Percentiles rank a stretch among this genome's conserved stretches.
phyloP scores from a whole-genome alignment of 2,797 vertebrate species.

The Psittacula echo region DNA sequence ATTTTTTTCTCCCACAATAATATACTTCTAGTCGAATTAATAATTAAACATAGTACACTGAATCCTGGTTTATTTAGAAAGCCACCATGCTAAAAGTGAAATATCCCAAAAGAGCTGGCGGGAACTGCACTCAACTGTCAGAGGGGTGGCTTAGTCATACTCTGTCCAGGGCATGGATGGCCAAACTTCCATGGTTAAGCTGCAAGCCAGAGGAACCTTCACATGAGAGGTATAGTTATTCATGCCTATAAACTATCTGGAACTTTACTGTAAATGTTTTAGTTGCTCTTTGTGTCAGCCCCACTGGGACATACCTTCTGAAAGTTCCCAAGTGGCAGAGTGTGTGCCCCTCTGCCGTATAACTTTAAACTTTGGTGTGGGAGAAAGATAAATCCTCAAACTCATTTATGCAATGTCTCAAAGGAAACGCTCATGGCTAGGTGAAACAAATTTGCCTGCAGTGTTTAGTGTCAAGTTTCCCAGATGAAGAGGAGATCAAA shows the following conservation, averaged over 20 bases:
- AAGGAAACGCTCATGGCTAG: neutral
- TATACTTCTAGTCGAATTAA: neutral
- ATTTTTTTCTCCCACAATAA: neutral
- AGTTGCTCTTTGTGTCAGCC: neutral
- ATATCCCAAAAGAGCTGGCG: neutral
- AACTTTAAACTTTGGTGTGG: neutral
- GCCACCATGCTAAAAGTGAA: neutral
- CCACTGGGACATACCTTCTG: neutral
- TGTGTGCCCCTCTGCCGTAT: neutral
- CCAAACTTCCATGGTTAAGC: neutral
- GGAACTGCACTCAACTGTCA: neutral
- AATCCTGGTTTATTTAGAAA: neutral
- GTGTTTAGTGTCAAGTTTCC: constrained; percentile 53
- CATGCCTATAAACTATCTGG: neutral
- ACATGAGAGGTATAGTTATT: neutral
- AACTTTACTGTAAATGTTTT: neutral
- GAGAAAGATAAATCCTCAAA: neutral
- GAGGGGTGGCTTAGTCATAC: too few species aligned
- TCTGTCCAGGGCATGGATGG: fast-evolving
- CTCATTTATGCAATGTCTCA: neutral
- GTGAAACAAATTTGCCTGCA: constrained; percentile 40
- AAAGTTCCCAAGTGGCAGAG: neutral
- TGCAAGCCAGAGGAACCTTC: fast-evolving
- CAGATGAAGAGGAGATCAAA: constrained; percentile 54
- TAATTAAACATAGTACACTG: neutral